Evolutionary conservation across 2,797 vertebrate species (phyloP).

Genomic region (Coilia nasus): DNA sequence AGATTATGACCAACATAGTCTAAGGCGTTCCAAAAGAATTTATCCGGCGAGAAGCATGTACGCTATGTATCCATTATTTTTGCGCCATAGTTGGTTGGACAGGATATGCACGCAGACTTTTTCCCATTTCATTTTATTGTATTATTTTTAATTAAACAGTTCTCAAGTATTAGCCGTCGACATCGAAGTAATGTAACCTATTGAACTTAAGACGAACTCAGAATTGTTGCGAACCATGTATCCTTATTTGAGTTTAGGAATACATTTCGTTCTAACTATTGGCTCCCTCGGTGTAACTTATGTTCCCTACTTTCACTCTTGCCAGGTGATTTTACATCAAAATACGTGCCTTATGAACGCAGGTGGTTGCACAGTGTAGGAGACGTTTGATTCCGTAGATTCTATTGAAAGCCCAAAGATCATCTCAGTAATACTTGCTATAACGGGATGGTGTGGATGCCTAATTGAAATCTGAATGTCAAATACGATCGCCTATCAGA

Average conservation of each 20-base stretch:
- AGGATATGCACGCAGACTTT: background rate
- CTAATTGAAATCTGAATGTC: constrained; percentile 16
- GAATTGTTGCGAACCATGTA: constrained; percentile 28
- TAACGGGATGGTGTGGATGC: constrained; percentile 18
- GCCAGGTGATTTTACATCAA: constrained; percentile 65
- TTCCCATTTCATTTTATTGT: background rate
- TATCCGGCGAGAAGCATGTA: constrained; percentile 3
- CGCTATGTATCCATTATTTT: background rate
- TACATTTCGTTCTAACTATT: background rate
- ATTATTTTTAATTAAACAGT: background rate
- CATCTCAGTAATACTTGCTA: constrained; percentile 5
- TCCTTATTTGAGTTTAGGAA: constrained; percentile 35
- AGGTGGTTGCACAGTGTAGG: constrained; percentile 72
- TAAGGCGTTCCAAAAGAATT: background rate
- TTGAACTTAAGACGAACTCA: constrained; percentile 16
- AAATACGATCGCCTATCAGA: background rate
- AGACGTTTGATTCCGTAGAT: constrained; percentile 64
- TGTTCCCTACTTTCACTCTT: background rate
- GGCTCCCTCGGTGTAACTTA: constrained; percentile 22
- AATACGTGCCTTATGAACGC: constrained; percentile 82
- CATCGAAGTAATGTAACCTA: background rate
- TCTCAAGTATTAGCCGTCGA: background rate
- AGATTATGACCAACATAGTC: constrained; percentile 4
- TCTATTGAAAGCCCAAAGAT: constrained; percentile 53
- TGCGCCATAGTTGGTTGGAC: background rate